Evolutionary conservation across 2,888 invertebrate species (phyloP).

Genomic region (Iselma pallidipennis): DNA sequence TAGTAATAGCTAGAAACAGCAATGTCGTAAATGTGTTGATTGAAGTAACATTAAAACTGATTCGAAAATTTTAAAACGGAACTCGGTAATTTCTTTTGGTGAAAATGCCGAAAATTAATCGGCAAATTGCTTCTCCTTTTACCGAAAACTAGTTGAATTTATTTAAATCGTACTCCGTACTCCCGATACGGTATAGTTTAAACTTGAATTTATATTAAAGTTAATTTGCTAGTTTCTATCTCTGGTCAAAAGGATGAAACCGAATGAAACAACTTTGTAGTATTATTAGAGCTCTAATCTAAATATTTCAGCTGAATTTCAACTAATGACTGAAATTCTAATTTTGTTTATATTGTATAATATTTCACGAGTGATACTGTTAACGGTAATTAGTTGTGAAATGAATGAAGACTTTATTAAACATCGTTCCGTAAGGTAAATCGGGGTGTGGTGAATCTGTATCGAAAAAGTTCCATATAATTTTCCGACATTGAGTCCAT

Average conservation of each 20-base stretch:
- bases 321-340: neutral
- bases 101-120: neutral
- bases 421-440: neutral
- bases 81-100: too few relatives aligned
- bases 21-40: too few relatives aligned
- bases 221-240: neutral
- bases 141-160: too few relatives aligned
- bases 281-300: neutral
- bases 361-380: neutral
- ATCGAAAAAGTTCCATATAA: neutral
- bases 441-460: too few relatives aligned
- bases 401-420: neutral
- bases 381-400: too few relatives aligned
- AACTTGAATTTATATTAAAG: neutral
- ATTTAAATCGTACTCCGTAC: neutral
- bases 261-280: neutral
- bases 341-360: neutral
- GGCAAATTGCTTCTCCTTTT: neutral
- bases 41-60: too few relatives aligned
- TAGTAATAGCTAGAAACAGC: too few relatives aligned
- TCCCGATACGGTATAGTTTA: neutral
- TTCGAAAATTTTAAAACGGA: too few relatives aligned
- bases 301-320: neutral
- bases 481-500: constrained; percentile 15
- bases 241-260: neutral